Evolutionary conservation across 1,140 invertebrate genomes (phyloP).

Genomic region (Bacillus rossius): DNA sequence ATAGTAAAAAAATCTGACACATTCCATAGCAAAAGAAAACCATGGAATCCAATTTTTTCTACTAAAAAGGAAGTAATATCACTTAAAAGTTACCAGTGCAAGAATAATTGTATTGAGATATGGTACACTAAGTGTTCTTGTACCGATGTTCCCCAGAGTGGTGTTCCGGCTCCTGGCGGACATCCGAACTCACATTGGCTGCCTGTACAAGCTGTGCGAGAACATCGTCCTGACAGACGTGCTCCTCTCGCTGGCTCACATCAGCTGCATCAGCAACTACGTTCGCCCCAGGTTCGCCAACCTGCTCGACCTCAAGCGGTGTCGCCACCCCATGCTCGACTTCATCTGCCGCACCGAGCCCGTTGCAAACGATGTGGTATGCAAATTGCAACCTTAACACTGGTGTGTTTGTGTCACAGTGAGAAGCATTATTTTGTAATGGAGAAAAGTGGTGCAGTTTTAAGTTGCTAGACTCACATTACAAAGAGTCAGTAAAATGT

Average conservation of each 20-base stretch:
- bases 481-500: no score
- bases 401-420: neutral
- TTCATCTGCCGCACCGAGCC: conserved; percentile 51
- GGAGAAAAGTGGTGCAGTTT: neutral
- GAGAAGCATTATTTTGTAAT: neutral
- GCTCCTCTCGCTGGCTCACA: conserved; percentile 64
- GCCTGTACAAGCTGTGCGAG: conserved; percentile 75
- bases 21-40: no score
- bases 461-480: no score
- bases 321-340: conserved; percentile 76
- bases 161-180: conserved; percentile 52
- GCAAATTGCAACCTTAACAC: no score
- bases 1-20: no score
- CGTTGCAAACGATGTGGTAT: conserved; percentile 73
- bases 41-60: no score
- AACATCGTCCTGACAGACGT: conserved; percentile 75
- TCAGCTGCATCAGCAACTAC: conserved; percentile 53
- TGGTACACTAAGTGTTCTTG: no score
- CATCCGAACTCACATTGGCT: conserved; percentile 61
- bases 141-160: conserved; percentile 46
- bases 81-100: no score
- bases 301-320: conserved; percentile 60
- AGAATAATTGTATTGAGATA: no score
- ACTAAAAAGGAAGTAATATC: no score
- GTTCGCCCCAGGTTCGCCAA: conserved; percentile 66